Evolutionary conservation across 2,888 invertebrate genomes (phyloP).

Genomic region (Herminia tarsipennalis): DNA sequence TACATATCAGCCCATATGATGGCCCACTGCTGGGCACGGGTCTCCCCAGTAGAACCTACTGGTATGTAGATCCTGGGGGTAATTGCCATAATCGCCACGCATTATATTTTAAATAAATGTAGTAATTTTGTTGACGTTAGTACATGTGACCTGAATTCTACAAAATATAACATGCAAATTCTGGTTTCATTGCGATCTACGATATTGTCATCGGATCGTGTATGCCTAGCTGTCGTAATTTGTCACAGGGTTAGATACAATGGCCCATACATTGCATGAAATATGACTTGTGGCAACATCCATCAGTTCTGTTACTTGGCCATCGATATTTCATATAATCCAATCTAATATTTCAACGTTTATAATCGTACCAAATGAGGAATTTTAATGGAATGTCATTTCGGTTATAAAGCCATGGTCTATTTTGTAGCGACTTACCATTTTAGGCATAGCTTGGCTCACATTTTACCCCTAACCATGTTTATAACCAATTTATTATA

Average conservation of each 20-base stretch:
- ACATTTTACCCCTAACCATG: no score
- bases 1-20: no score
- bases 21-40: no score
- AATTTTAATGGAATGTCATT: constrained; percentile 26
- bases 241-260: constrained; percentile 68
- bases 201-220: constrained; percentile 51
- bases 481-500: no score
- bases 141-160: constrained; percentile 33
- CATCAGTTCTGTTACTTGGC: constrained; percentile 38
- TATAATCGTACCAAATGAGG: constrained; percentile 22
- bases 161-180: constrained; percentile 42
- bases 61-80: no score
- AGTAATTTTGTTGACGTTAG: no score
- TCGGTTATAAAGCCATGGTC: constrained; percentile 6
- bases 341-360: constrained; percentile 35
- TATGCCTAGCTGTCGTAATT: constrained; percentile 55
- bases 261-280: constrained; percentile 63
- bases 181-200: constrained; percentile 44
- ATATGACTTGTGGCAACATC: constrained; percentile 60
- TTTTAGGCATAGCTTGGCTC: no score
- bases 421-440: constrained; percentile 10
- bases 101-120: no score
- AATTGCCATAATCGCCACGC: no score
- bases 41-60: no score
- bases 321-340: constrained; percentile 39